Conservation (phyloP, 2,797 vertebrate species). For the Adelosebastes latens region DNA sequence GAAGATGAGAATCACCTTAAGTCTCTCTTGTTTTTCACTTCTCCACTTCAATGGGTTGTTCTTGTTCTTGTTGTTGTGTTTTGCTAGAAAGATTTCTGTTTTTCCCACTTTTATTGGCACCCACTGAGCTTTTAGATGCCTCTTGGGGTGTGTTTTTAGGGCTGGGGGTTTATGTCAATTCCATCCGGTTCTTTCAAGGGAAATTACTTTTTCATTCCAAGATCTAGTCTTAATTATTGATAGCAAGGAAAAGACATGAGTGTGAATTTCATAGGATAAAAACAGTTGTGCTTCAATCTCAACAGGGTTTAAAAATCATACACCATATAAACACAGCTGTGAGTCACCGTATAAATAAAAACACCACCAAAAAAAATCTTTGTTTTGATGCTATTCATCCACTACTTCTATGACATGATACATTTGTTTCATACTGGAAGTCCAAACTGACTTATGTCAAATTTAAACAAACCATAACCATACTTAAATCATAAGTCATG, state of each 20-base stretch:
- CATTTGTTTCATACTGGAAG: slow-evolving; percentile 13
- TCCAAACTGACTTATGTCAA: background rate
- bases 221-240: slow-evolving; percentile 80
- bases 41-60: slow-evolving; percentile 73
- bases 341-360: slow-evolving; percentile 47
- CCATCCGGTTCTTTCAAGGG: slow-evolving; percentile 71
- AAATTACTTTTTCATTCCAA: slow-evolving; percentile 79
- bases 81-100: slow-evolving; percentile 75
- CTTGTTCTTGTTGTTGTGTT: slow-evolving; percentile 75
- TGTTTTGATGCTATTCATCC: slow-evolving; percentile 19
- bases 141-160: slow-evolving; percentile 68
- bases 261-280: slow-evolving; percentile 65
- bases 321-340: slow-evolving; percentile 46
- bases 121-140: slow-evolving; percentile 71
- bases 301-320: slow-evolving; percentile 60
- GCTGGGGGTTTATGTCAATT: slow-evolving; percentile 68
- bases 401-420: slow-evolving; percentile 44
- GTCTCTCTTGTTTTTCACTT: slow-evolving; percentile 81
- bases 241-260: slow-evolving; percentile 64
- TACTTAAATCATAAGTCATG: background rate
- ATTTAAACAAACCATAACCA: background rate
- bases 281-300: slow-evolving; percentile 58
- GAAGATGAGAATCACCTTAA: slow-evolving; percentile 81
- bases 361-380: slow-evolving; percentile 14
- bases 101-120: slow-evolving; percentile 75